phyloP scores from a whole-genome alignment of 2,797 vertebrate genomes.

The Sciaenops ocellatus region DNA sequence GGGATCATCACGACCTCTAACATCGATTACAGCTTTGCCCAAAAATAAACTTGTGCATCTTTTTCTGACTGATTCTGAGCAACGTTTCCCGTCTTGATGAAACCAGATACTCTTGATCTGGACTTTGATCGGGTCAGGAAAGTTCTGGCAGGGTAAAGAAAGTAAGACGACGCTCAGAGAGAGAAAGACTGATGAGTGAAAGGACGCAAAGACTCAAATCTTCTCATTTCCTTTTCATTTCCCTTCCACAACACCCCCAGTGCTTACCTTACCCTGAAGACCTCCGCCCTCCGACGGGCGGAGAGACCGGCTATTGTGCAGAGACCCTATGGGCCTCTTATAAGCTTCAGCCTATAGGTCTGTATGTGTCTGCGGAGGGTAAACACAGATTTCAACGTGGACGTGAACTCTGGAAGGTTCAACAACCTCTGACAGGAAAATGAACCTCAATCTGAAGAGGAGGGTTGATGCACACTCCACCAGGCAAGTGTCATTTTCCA shows the following conservation, averaged over 20 bases:
- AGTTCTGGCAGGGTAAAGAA: neutral
- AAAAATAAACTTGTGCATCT: neutral
- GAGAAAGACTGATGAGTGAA: neutral
- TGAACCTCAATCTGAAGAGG: neutral
- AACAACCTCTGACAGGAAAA: slow-evolving; percentile 7
- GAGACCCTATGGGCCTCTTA: slow-evolving; percentile 1
- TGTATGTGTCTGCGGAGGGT: neutral
- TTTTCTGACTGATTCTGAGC: neutral
- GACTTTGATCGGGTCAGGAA: neutral
- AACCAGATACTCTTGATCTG: neutral
- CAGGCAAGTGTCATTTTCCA: neutral
- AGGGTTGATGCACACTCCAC: neutral
- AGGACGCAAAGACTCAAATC: slow-evolving; percentile 25
- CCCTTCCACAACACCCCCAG: slow-evolving; percentile 62
- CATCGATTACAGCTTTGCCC: too few species aligned
- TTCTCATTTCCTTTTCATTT: slow-evolving; percentile 72
- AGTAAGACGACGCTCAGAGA: neutral
- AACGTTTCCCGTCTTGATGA: neutral
- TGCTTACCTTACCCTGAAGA: slow-evolving; percentile 32
- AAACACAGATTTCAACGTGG: slow-evolving; percentile 9
- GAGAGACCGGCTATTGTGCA: slow-evolving; percentile 33
- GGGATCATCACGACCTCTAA: too few species aligned
- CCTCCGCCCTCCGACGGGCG: slow-evolving; percentile 15
- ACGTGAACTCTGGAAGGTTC: neutral
- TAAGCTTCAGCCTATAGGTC: neutral